Evolutionary conservation across 1,140 invertebrate species (phyloP).

Genomic region (Drosophila cardini): DNA sequence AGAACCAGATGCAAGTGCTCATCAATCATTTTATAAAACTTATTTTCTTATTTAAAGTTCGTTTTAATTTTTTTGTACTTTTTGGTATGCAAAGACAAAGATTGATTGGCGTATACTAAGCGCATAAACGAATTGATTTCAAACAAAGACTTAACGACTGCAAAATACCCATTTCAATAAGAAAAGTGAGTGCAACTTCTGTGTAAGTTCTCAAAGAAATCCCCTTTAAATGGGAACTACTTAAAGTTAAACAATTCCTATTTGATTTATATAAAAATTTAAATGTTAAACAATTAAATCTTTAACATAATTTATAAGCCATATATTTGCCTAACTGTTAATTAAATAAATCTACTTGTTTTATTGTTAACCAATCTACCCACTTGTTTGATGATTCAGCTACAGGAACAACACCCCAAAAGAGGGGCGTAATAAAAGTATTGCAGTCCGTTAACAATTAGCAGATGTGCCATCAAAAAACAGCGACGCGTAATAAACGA

Average conservation of each 20-base stretch:
- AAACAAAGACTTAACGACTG: conserved; percentile 21
- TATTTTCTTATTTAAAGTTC: conserved; percentile 73
- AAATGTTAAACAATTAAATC: too few relatives aligned
- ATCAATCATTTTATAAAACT: conserved; percentile 75
- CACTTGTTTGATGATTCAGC: conserved; percentile 3
- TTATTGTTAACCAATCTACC: conserved; percentile 8
- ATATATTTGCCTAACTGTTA: neutral
- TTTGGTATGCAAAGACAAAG: conserved; percentile 62
- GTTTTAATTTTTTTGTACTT: conserved; percentile 7
- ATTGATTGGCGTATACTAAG: conserved; percentile 70
- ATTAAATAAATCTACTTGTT: neutral
- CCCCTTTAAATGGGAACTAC: too few relatives aligned
- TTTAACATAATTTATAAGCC: too few relatives aligned
- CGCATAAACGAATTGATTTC: conserved; percentile 12
- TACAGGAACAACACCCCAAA: conserved; percentile 35
- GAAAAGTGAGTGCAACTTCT: too few relatives aligned
- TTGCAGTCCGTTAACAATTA: conserved; percentile 62
- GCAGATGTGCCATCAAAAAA: conserved; percentile 62
- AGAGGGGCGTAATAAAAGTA: conserved; percentile 49
- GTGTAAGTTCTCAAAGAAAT: too few relatives aligned
- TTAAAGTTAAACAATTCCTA: too few relatives aligned
- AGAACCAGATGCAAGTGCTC: conserved; percentile 45
- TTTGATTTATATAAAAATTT: too few relatives aligned
- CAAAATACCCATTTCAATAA: neutral
- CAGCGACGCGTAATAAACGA: conserved; percentile 49